Evolutionary conservation across 2,888 invertebrate species (phyloP).

Genomic region (Eremobia ochroleuca): DNA sequence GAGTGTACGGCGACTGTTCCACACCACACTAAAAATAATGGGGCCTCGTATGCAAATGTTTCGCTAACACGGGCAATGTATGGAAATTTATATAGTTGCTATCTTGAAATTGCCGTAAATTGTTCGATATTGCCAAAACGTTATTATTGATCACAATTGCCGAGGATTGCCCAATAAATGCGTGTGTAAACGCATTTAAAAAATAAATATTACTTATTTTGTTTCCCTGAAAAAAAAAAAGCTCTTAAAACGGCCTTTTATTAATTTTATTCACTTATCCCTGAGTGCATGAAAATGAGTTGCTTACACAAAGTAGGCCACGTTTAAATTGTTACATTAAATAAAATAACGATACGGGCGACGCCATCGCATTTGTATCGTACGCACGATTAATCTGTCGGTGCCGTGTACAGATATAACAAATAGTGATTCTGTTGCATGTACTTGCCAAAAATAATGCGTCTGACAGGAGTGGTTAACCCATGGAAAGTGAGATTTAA

Average conservation of each 20-base stretch:
- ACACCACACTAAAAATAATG: no score
- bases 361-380: conserved; percentile 52
- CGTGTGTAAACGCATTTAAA: background rate
- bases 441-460: conserved; percentile 22
- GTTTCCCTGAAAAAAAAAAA: background rate
- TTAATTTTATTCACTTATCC: conserved; percentile 26
- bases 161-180: background rate
- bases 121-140: background rate
- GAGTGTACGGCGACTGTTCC: no score
- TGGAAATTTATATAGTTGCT: background rate
- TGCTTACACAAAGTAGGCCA: conserved; percentile 38
- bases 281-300: conserved; percentile 46
- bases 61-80: background rate
- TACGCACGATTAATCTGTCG: conserved; percentile 53
- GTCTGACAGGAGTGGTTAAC: background rate
- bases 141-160: background rate
- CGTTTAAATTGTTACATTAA: conserved; percentile 49
- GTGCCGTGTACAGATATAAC: conserved; percentile 23
- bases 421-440: conserved; percentile 29
- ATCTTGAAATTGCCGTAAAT: background rate
- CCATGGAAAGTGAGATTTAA: background rate
- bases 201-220: background rate
- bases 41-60: background rate
- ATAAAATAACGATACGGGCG: conserved; percentile 54
- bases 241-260: conserved; percentile 13